Base-by-base conservation (phyloP, 2,888 invertebrate species). In the Lasioglossum villosulum region DNA sequence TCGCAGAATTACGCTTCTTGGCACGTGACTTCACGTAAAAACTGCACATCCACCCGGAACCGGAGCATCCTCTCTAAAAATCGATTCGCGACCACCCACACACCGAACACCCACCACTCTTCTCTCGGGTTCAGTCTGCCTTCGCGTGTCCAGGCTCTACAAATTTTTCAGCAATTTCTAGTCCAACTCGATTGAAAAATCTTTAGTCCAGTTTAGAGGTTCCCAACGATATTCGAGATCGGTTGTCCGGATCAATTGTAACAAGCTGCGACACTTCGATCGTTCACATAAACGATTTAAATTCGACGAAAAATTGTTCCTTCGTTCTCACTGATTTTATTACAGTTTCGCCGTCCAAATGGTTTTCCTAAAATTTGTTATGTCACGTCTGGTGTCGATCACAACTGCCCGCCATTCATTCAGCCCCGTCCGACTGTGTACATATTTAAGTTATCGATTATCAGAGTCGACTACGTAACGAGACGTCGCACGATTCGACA, bases 1-100 rank as follows among this genome's bases (percentile, higher is more conserved):
- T 16, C 48, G 66, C 77, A 45, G 59, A 63, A 76, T 74, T 77
- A 79, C 82, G 84, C 83, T 84, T 82, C 84, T 83, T 87, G 78
- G 75, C 84, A 85, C 89, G 87, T 88, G 87, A 86, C 86, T 80
- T 68, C 66, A 70, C 68, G 79, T 56, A 80, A 84, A 79, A 86
- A 78, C 66, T 85, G 72, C 72, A 68, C 80, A 71, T 70, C 80
- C 82, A 84, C 84, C 82, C 14, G 82, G 86, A 75, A 90, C 80
- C 76, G 79, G 85, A 78, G 83, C 89, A 93, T 93, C 90, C 91
- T 89, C 91, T 66, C 89, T 92, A 52, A 78, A 75, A 86, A 85
- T 85, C 89, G 81, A 92, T 92, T 88, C 86, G 86, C 89, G 77
- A 56, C 45, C 39, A 19, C 48, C 83, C 39, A 30, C 81, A 83